A percentile compares a stretch with the other conserved stretches of the same genome.
phyloP scores from a whole-genome alignment of 2,113 vertebrate species.

The Oncorhynchus tshawytscha region DNA sequence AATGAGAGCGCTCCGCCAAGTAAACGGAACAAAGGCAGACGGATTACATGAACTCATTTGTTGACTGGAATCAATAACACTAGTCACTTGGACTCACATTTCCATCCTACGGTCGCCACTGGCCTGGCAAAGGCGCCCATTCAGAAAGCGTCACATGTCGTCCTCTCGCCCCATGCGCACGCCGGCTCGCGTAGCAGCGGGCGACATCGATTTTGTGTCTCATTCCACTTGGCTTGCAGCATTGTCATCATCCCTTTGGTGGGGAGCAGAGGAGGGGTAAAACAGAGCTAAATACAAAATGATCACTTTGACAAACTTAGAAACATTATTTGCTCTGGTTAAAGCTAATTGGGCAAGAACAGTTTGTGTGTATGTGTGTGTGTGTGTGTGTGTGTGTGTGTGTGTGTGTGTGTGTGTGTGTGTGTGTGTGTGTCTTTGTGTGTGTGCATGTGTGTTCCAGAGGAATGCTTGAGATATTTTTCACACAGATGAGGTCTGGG shows the following conservation, averaged over 20 bases:
- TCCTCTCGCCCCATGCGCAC: neutral
- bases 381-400: neutral
- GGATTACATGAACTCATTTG: constrained; percentile 70
- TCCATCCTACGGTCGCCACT: constrained; percentile 44
- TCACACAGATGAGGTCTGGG: constrained; percentile 34
- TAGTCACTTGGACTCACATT: constrained; percentile 50
- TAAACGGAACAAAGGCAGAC: constrained; percentile 76
- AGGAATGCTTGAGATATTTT: constrained; percentile 46
- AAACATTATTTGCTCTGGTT: too few species aligned
- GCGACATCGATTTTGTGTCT: too few species aligned
- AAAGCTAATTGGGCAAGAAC: too few species aligned
- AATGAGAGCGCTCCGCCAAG: constrained; percentile 77
- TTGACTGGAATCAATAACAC: constrained; percentile 74
- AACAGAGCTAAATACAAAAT: too few species aligned
- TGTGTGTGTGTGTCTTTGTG: neutral
- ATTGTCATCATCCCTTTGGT: too few species aligned
- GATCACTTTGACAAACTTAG: too few species aligned
- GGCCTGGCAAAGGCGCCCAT: constrained; percentile 54
- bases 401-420: constrained; percentile 20
- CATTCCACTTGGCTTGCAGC: too few species aligned
- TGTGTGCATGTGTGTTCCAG: constrained; percentile 29
- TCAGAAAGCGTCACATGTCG: constrained; percentile 39
- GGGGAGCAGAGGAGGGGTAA: too few species aligned
- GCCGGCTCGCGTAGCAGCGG: too few species aligned
- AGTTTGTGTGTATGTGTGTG: neutral